These are phyloP conservation scores for Nomada hirtipes DNA, from an alignment of 2,888 invertebrate genomes.

Conservation along the genomic window DNA sequence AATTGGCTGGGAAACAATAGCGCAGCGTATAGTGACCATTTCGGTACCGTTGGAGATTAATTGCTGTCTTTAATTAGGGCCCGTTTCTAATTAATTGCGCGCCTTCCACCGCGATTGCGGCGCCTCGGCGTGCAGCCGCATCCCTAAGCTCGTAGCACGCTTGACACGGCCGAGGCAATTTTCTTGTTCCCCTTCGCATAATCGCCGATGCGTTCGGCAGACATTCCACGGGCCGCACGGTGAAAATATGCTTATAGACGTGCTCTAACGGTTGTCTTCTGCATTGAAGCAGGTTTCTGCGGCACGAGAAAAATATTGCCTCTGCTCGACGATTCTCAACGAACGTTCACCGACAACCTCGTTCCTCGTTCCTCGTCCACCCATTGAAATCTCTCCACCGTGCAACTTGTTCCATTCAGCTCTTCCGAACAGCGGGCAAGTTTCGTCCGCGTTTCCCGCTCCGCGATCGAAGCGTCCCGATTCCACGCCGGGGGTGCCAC, in stretches of 20 bases:
- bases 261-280: conserved; percentile 30
- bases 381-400: neutral
- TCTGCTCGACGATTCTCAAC: conserved; percentile 10
- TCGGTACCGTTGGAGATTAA: conserved; percentile 9
- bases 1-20: neutral
- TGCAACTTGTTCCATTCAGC: neutral
- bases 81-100: conserved; percentile 21
- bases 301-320: neutral
- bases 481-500: neutral
- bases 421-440: neutral
- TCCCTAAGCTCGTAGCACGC: neutral
- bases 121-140: neutral
- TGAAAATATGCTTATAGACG: conserved; percentile 23
- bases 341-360: neutral
- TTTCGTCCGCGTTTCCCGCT: neutral
- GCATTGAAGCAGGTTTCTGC: conserved; percentile 21
- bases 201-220: conserved; percentile 14
- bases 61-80: conserved; percentile 13
- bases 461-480: neutral
- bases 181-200: conserved; percentile 17
- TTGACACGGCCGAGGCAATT: conserved; percentile 17
- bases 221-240: neutral
- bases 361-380: conserved; percentile 4
- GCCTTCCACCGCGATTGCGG: neutral
- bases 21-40: neutral